phyloP scores from a whole-genome alignment of 2,888 invertebrate genomes.

The Achlya flavicornis region DNA sequence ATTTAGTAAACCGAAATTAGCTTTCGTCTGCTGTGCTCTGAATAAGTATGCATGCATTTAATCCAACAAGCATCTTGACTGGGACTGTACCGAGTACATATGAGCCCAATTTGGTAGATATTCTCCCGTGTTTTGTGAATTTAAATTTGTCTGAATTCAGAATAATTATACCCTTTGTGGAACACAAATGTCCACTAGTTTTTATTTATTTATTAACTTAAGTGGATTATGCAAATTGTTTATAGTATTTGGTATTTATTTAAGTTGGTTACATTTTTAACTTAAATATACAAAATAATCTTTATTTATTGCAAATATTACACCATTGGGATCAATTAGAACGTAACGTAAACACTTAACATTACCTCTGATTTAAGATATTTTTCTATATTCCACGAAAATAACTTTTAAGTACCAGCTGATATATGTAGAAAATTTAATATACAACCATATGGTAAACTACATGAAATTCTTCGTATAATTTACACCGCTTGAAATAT shows the following conservation, averaged over 20 bases:
- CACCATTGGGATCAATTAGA: too few species aligned
- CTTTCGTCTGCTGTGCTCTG: conserved; percentile 25
- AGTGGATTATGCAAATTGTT: not conserved
- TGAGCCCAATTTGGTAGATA: conserved; percentile 22
- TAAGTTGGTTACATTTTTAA: too few species aligned
- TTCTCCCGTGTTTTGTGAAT: not conserved
- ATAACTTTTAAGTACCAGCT: too few species aligned
- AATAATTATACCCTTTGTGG: not conserved
- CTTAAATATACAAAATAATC: too few species aligned
- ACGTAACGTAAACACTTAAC: not conserved
- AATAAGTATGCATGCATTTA: conserved; percentile 32
- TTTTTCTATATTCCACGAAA: too few species aligned
- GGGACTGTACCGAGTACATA: conserved; percentile 19
- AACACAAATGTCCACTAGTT: not conserved
- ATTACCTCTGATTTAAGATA: too few species aligned
- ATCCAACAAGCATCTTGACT: conserved; percentile 30
- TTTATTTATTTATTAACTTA: not conserved
- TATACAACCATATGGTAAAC: too few species aligned
- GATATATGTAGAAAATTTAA: too few species aligned
- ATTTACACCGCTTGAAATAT: conserved; percentile 40
- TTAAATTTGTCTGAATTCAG: not conserved
- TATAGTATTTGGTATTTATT: too few species aligned
- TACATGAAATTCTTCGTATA: conserved; percentile 37
- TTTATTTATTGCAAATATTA: too few species aligned
- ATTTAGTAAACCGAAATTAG: conserved; percentile 38